Evolutionary conservation across 2,888 invertebrate genomes (phyloP), one percentile per base, ranked within the genome.

Genomic region (Macaria liturata): DNA sequence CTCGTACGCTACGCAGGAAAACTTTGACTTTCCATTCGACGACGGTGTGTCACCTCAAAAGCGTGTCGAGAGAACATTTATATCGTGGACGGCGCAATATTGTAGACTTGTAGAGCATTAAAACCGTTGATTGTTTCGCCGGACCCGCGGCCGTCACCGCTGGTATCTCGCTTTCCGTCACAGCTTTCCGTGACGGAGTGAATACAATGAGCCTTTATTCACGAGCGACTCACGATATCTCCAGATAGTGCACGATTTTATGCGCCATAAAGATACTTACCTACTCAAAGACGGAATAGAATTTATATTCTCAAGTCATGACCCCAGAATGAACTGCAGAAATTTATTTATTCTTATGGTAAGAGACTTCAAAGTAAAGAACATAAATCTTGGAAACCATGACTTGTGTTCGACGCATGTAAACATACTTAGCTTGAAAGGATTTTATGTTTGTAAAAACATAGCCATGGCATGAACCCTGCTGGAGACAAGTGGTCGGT

Each of bases 11-110:
- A 64, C 66, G 64, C 76, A 80, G 78, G 80, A 84, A 86, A 85
- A 84, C 84, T 86, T 85, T 84, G 84, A 84, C 87, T 89, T 89
- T 88, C 85, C 88, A 82, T 78, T 76, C 66, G 58, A 62, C 62
- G 62, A 31, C 43, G 20, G 43, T 6, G 67, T 70, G 72, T 72
- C 72, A 75, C 68, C 65, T 66, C 52, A 66, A 65, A 64, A 57
- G 62, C 58, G 48, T 50, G 64, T 58, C 62, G 58, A 65, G 55
- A 64, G 58, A 62, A 62, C 57, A 53, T 49, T 59, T 46, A 39
- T 53, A 46, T 42, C 46, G 44, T 37, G 51, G 48, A 46, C 46
- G 31, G 57, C 42, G 43, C 46, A 43, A 51, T 39, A 46, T n/a
- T 8, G 46, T 45, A 20, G 20, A 20, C 44, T n/a, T 8, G 46